Percentiles rank a stretch among this genome's conserved stretches.
Conservation (phyloP, 2,797 vertebrate species). For the Podargus strigoides region DNA sequence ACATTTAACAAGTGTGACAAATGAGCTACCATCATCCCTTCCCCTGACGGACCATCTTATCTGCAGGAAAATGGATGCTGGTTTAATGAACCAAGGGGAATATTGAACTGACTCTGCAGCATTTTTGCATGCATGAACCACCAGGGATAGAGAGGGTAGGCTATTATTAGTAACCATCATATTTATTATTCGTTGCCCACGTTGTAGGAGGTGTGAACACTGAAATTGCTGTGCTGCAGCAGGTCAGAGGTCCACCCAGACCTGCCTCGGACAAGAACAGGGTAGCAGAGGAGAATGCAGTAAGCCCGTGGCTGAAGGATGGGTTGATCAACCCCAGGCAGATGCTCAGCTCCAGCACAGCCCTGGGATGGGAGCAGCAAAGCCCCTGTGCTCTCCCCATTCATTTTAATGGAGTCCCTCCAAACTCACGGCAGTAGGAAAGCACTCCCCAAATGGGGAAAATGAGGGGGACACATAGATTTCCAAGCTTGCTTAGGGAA, state of each 20-base stretch:
- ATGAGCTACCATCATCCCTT: constrained; percentile 34
- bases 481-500: not conserved
- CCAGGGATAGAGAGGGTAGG: not conserved
- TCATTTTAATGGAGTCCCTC: not conserved
- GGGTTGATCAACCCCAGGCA: not conserved
- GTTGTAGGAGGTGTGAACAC: accelerated
- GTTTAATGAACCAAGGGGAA: constrained; percentile 5
- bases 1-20: constrained; percentile 46
- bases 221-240: not conserved
- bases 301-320: not conserved
- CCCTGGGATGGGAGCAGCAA: not conserved
- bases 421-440: not conserved
- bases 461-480: accelerated
- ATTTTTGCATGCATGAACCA: not conserved
- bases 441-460: not conserved
- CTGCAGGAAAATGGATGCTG: constrained; percentile 15
- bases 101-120: not conserved
- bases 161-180: not conserved
- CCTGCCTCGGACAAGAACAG: not conserved
- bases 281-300: not conserved
- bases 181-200: not conserved
- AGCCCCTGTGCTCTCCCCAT: not conserved
- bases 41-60: not conserved
- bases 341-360: not conserved
- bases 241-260: not conserved